These are phyloP conservation scores for Calliphora vicina DNA, from an alignment of 1,140 invertebrate species.

Conservation along the genomic window DNA sequence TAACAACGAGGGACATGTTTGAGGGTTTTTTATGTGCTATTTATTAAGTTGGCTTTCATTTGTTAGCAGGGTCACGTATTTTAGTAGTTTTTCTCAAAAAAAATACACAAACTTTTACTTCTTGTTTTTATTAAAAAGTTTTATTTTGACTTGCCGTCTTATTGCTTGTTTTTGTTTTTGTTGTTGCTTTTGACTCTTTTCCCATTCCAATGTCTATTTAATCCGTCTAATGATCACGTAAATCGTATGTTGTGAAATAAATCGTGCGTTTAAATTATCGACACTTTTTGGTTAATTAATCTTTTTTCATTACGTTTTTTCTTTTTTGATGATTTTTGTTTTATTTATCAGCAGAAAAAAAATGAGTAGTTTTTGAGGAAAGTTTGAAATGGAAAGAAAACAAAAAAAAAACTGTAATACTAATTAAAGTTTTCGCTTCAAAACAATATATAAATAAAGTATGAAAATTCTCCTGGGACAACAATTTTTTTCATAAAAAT, in stretches of 20 bases:
- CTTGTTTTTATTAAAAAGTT: not conserved
- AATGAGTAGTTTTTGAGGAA: not conserved
- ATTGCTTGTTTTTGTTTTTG: not conserved
- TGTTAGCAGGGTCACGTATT: slow-evolving; percentile 9
- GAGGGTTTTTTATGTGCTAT: too few relatives aligned
- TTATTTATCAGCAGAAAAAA: too few relatives aligned
- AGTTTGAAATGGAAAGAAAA: too few relatives aligned
- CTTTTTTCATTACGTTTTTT: too few relatives aligned
- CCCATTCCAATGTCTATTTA: not conserved
- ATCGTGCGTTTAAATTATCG: not conserved
- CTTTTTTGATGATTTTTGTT: too few relatives aligned
- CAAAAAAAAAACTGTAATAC: too few relatives aligned
- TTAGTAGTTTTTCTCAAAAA: not conserved
- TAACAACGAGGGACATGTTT: too few relatives aligned
- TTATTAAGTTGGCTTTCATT: not conserved
- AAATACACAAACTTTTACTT: not conserved
- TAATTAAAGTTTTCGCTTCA: too few relatives aligned
- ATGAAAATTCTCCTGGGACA: too few relatives aligned
- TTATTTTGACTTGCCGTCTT: not conserved
- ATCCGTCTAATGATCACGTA: slow-evolving; percentile 13
- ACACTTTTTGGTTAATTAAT: not conserved
- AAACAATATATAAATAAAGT: too few relatives aligned
- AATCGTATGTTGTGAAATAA: slow-evolving; percentile 12
- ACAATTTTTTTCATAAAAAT: too few relatives aligned
- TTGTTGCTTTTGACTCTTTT: not conserved